Evolutionary conservation across 2,113 vertebrate species (phyloP).

Genomic region (Ovis canadensis): DNA sequence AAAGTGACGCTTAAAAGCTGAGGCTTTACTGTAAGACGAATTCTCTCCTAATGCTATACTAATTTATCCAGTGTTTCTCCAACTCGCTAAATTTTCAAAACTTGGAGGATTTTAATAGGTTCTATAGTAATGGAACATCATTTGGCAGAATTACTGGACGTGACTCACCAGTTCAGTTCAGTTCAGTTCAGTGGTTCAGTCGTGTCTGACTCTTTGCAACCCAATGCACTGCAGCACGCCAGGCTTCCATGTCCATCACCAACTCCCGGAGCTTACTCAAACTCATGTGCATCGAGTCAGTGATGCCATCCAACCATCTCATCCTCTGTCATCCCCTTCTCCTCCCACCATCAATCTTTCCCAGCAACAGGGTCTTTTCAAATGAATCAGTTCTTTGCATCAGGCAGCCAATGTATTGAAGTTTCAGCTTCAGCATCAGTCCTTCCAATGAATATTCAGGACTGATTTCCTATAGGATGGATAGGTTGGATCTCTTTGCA

Average conservation of each 20-base stretch:
- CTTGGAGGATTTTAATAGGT: neutral
- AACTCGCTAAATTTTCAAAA: neutral
- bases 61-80: neutral
- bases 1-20: neutral
- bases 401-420: neutral
- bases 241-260: neutral
- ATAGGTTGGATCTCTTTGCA: neutral
- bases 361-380: neutral
- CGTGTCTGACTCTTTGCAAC: accelerated
- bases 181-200: neutral
- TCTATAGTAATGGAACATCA: neutral
- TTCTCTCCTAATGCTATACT: neutral
- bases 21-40: neutral
- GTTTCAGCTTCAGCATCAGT: neutral
- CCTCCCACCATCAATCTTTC: neutral
- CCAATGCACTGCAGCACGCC: neutral
- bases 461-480: neutral
- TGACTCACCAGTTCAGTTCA: neutral
- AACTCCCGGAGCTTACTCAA: neutral
- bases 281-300: neutral
- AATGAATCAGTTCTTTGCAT: neutral
- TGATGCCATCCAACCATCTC: neutral
- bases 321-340: neutral
- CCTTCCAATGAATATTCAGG: neutral
- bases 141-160: neutral